Evolutionary conservation across 2,888 invertebrate species (phyloP).

Genomic region (Rhynchonema sp.): DNA sequence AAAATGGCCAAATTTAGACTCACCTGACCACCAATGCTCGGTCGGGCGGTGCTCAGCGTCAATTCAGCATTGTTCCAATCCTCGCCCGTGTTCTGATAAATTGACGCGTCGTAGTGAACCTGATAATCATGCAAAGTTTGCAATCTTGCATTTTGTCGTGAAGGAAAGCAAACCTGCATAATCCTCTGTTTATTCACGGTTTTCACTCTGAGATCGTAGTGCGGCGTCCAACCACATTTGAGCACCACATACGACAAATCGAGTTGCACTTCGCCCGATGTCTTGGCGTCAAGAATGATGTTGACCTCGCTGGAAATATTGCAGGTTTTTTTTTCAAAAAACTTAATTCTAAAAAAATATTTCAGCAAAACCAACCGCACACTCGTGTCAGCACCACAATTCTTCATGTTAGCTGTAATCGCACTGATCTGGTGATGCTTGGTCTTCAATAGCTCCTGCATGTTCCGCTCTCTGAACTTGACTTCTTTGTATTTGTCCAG

Average conservation of each 20-base stretch:
- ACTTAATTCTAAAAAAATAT: neutral
- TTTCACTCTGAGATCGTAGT: conserved; percentile 20
- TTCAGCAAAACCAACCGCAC: neutral
- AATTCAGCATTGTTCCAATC: conserved; percentile 28
- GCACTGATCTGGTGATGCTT: neutral
- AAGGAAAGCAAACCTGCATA: conserved; percentile 10
- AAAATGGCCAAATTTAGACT: too few species aligned
- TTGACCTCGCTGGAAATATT: conserved; percentile 9
- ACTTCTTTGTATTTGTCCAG: neutral
- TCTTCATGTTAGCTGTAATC: neutral
- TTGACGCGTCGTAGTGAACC: conserved; percentile 27
- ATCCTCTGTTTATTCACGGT: neutral
- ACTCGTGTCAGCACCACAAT: neutral
- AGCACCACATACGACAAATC: conserved; percentile 13
- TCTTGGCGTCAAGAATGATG: conserved; percentile 10
- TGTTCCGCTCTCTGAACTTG: neutral
- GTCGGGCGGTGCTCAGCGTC: conserved; percentile 17
- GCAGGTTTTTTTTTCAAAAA: too few species aligned
- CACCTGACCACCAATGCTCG: conserved; percentile 15
- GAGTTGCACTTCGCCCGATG: conserved; percentile 9
- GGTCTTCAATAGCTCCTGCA: neutral
- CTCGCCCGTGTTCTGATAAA: conserved; percentile 29
- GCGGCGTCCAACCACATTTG: conserved; percentile 17
- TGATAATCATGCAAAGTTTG: too few species aligned
- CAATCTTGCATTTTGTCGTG: too few species aligned